phyloP scores from a whole-genome alignment of 1,140 invertebrate species.

The Cydia strobilella region DNA sequence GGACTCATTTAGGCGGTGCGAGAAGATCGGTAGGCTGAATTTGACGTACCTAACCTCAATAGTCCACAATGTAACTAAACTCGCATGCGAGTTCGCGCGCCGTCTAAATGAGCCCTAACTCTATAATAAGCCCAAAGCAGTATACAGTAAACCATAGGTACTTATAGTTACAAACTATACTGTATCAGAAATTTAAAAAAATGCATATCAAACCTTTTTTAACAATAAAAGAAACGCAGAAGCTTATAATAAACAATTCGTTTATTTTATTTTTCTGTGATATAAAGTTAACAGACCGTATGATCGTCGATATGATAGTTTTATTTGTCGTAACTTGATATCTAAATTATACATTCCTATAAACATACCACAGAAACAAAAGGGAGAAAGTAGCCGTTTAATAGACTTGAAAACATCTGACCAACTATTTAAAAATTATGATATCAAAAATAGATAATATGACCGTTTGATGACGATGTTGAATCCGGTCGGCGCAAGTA shows the following conservation, averaged over 20 bases:
- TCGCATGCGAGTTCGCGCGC: no score
- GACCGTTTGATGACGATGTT: conserved; percentile 2
- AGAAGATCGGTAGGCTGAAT: no score
- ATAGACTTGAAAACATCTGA: conserved; percentile 33
- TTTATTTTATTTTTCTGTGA: not conserved
- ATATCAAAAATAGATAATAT: conserved; percentile 3
- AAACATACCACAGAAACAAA: conserved; percentile 33
- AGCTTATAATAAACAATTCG: not conserved
- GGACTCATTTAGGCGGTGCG: no score
- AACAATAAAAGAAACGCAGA: not conserved
- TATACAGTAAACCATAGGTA: no score
- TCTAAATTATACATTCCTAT: conserved; percentile 40
- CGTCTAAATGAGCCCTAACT: no score
- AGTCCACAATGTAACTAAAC: no score
- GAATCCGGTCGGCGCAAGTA: not conserved
- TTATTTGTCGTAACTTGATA: conserved; percentile 34
- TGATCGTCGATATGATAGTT: conserved; percentile 9
- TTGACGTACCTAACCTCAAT: no score
- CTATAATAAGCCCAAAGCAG: no score
- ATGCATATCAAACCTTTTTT: no score
- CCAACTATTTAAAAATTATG: not conserved
- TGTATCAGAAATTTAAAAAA: no score
- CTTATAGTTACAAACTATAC: no score
- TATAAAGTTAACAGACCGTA: conserved; percentile 21
- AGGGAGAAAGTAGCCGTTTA: conserved; percentile 12